phyloP scores from a whole-genome alignment of 2,888 invertebrate genomes.

The Drosophila stalkeri region DNA sequence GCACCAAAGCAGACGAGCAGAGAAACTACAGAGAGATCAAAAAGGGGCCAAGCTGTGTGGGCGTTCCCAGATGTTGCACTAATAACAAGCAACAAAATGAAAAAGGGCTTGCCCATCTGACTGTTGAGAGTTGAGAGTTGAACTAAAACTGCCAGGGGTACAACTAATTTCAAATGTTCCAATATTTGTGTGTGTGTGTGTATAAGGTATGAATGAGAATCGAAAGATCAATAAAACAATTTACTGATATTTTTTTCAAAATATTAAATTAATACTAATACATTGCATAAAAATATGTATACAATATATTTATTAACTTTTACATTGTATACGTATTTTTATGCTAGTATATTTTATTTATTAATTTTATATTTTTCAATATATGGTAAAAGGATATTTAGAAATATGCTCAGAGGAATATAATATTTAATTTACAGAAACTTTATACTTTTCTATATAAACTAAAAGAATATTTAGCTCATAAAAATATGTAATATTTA shows the following conservation, averaged over 20 bases:
- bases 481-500: no score
- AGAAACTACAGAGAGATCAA: slow-evolving; percentile 43
- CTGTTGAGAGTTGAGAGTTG: slow-evolving; percentile 12
- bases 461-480: no score
- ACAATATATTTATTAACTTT: no score
- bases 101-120: slow-evolving; percentile 34
- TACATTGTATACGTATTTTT: no score
- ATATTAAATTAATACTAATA: not conserved
- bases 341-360: no score
- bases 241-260: not conserved
- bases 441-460: no score
- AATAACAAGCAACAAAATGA: slow-evolving; percentile 39
- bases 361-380: no score
- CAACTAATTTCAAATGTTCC: slow-evolving; percentile 12
- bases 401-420: no score
- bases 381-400: no score
- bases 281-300: not conserved
- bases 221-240: slow-evolving; percentile 19
- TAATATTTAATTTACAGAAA: no score
- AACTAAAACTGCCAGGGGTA: slow-evolving; percentile 15
- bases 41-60: slow-evolving; percentile 53
- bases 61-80: slow-evolving; percentile 65
- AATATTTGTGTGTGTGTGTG: not conserved
- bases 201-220: not conserved
- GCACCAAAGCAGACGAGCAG: slow-evolving; percentile 26